Evolutionary conservation across 1,140 invertebrate genomes (phyloP).

Genomic region (Centruroides vittatus): DNA sequence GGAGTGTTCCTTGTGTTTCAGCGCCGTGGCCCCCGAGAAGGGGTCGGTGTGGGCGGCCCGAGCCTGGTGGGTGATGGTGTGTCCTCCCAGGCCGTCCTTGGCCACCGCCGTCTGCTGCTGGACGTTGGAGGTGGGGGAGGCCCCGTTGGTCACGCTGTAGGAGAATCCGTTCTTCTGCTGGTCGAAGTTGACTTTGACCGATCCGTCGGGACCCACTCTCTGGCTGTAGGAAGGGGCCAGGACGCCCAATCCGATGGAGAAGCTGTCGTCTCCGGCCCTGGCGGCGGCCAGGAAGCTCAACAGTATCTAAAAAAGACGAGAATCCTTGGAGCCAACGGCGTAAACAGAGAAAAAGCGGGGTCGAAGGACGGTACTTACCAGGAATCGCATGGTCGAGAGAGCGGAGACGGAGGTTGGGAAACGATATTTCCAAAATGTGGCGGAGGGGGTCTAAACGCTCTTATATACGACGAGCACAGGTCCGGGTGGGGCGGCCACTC

Average conservation of each 20-base stretch:
- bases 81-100: slow-evolving; percentile 10
- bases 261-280: slow-evolving; percentile 3
- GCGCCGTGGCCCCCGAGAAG: slow-evolving; percentile 8
- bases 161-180: slow-evolving; percentile 13
- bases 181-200: slow-evolving; percentile 9
- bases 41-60: slow-evolving; percentile 11
- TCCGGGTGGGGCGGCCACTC: too few relatives aligned
- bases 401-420: too few relatives aligned
- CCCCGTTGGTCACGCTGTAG: slow-evolving; percentile 15
- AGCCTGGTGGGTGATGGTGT: slow-evolving; percentile 7
- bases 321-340: too few relatives aligned
- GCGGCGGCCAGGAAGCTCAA: not conserved
- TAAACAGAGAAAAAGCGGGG: too few relatives aligned
- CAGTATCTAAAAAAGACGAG: too few relatives aligned
- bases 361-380: too few relatives aligned
- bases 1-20: slow-evolving; percentile 10
- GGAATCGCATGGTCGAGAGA: too few relatives aligned
- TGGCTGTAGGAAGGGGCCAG: slow-evolving; percentile 16
- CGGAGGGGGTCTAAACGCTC: too few relatives aligned
- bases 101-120: slow-evolving; percentile 12
- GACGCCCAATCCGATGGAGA: slow-evolving; percentile 17
- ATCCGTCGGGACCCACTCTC: slow-evolving; percentile 14
- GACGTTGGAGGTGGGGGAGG: slow-evolving; percentile 2
- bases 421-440: too few relatives aligned
- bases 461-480: too few relatives aligned